phyloP scores from a whole-genome alignment of 2,113 vertebrate species.

The Bubo blakistoni region DNA sequence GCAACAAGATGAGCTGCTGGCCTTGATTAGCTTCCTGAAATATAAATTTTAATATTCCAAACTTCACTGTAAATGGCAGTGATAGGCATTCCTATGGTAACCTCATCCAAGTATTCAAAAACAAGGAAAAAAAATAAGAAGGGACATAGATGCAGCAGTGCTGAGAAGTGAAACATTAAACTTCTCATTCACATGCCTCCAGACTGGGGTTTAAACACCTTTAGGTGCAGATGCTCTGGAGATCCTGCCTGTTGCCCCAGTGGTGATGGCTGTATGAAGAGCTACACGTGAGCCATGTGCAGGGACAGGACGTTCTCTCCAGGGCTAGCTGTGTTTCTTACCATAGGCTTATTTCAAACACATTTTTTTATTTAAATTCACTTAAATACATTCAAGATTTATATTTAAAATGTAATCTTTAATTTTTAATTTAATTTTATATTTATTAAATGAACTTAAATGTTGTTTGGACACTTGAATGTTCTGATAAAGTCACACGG shows the following conservation, averaged over 20 bases:
- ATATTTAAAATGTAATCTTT: background rate
- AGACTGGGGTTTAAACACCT: rapidly evolving
- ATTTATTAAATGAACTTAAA: background rate
- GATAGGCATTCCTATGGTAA: background rate
- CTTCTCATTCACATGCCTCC: background rate
- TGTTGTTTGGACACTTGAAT: background rate
- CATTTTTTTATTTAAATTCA: background rate
- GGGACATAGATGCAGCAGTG: background rate
- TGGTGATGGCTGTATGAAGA: background rate
- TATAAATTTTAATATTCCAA: background rate
- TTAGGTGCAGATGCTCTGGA: background rate
- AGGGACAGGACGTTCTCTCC: rapidly evolving
- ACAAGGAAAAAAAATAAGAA: background rate
- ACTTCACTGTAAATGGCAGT: background rate
- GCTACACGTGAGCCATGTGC: background rate
- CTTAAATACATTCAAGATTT: background rate
- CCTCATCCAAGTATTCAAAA: background rate
- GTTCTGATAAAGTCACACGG: background rate
- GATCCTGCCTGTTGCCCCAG: too few relatives aligned
- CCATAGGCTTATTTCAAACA: background rate
- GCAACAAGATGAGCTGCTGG: background rate
- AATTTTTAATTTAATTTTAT: background rate
- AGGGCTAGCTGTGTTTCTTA: background rate
- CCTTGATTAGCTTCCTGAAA: background rate
- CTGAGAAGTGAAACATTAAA: background rate